Conservation (phyloP, 2,797 vertebrate genomes). For the Microctenopoma stevenorrisi region DNA sequence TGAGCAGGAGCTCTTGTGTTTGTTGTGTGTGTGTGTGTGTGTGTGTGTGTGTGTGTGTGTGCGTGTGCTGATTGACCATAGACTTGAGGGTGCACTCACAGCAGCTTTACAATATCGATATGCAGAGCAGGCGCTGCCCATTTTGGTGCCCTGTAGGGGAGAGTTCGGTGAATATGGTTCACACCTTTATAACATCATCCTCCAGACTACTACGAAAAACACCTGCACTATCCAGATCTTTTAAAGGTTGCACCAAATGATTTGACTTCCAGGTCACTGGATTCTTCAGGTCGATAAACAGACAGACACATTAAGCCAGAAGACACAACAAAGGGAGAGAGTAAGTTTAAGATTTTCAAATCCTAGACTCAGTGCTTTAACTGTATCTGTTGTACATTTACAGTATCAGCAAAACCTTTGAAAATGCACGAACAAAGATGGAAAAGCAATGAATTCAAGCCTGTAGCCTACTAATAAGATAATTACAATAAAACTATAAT, state of each 20-base stretch:
- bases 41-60: constrained; percentile 20
- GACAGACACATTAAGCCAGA: background rate
- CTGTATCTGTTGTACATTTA: background rate
- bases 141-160: too few relatives aligned
- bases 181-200: background rate
- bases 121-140: too few relatives aligned
- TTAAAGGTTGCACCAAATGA: constrained; percentile 25
- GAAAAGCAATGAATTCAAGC: constrained; percentile 14
- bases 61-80: constrained; percentile 17
- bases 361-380: background rate
- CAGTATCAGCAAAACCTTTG: constrained; percentile 3
- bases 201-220: constrained; percentile 8
- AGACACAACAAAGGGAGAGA: constrained; percentile 1
- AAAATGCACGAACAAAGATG: constrained; percentile 17
- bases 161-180: constrained; percentile 17
- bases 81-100: constrained; percentile 37
- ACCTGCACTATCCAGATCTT: constrained; percentile 34
- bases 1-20: constrained; percentile 22
- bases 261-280: constrained; percentile 19
- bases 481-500: constrained; percentile 21
- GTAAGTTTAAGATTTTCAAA: background rate
- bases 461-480: constrained; percentile 25
- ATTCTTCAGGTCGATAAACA: constrained; percentile 5
- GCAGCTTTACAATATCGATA: constrained; percentile 37
- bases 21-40: constrained; percentile 16